A percentile compares a stretch with the other conserved stretches of the same genome.
These are phyloP conservation scores for Falco novaeseelandiae DNA, from an alignment of 2,797 vertebrate genomes.

Conservation along the genomic window DNA sequence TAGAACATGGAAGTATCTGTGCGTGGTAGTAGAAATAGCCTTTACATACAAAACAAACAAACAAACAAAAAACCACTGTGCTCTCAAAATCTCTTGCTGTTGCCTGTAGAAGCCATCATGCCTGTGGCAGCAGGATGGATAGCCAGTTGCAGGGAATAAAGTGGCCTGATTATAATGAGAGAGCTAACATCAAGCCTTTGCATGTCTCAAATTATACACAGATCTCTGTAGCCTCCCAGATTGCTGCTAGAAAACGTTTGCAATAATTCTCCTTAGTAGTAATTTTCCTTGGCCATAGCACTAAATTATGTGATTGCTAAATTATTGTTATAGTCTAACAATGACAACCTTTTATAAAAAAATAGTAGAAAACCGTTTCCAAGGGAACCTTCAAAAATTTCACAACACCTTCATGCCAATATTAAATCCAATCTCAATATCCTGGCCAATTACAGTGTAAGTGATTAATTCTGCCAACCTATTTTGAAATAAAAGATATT, in stretches of 20 bases:
- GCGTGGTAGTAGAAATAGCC: background rate
- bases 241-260: background rate
- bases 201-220: background rate
- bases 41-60: background rate
- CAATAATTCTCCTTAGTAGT: background rate
- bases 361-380: background rate
- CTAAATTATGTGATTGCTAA: background rate
- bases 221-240: background rate
- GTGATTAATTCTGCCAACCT: background rate
- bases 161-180: background rate
- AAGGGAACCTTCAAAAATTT: background rate
- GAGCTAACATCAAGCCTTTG: background rate
- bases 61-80: background rate
- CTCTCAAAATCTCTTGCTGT: background rate
- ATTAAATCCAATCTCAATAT: background rate
- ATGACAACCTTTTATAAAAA: background rate
- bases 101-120: background rate
- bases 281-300: background rate
- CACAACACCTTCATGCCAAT: background rate
- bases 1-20: background rate
- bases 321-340: background rate
- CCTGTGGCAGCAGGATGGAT: background rate
- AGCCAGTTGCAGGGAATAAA: background rate
- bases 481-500: background rate
- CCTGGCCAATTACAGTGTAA: background rate